phyloP scores from a whole-genome alignment of 2,797 vertebrate species.

The Kryptopterus vitreolus region DNA sequence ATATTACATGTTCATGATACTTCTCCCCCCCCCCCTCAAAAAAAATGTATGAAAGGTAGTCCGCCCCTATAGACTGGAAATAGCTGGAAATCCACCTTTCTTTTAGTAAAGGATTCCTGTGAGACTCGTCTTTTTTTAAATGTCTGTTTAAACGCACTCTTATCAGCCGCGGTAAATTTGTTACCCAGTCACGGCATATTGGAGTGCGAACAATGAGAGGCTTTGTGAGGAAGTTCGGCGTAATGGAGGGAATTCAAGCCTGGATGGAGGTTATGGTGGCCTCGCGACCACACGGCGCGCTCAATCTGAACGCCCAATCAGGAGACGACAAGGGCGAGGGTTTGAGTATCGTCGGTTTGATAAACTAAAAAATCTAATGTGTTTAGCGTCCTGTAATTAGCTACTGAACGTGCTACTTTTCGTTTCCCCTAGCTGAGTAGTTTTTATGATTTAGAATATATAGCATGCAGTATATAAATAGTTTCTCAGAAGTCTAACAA shows the following conservation, averaged over 20 bases:
- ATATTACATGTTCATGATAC: neutral
- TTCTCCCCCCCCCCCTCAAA: constrained; percentile 67
- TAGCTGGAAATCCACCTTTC: neutral
- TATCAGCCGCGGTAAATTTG: constrained; percentile 73
- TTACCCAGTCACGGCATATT: constrained; percentile 79
- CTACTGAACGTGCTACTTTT: no score
- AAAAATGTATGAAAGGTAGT: constrained; percentile 60
- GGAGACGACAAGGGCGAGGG: neutral
- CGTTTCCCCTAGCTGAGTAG: no score
- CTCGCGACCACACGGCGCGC: constrained; percentile 54
- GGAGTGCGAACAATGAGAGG: constrained; percentile 68
- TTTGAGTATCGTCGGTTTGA: no score
- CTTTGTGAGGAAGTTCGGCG: constrained; percentile 68
- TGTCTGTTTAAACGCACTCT: constrained; percentile 64
- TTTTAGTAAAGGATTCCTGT: neutral
- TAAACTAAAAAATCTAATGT: no score
- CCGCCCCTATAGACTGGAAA: neutral
- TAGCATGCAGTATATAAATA: no score
- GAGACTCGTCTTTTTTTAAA: constrained; percentile 37
- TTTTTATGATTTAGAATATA: no score
- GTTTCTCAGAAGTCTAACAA: no score
- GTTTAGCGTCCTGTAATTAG: no score
- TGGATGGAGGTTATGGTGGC: constrained; percentile 64
- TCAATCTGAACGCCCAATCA: constrained; percentile 55
- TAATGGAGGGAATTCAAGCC: constrained; percentile 64